Percentiles rank a stretch among this genome's conserved stretches.
These are phyloP conservation scores for Sphaerophoria rueppellii DNA, from an alignment of 2,888 invertebrate genomes.

Conservation along the genomic window DNA sequence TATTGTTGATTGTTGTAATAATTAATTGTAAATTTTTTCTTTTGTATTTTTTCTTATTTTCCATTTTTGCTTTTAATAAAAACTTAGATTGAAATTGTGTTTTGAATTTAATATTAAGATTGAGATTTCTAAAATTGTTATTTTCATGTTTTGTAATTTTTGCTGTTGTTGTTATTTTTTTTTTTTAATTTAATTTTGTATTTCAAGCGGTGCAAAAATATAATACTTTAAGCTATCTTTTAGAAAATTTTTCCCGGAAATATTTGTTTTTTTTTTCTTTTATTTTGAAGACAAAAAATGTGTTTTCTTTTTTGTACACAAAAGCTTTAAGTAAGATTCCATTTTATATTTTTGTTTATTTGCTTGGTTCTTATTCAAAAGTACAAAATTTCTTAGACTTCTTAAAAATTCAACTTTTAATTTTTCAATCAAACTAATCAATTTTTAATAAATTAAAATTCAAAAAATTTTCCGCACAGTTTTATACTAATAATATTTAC, in stretches of 20 bases:
- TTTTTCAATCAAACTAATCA: neutral
- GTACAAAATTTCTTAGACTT: slow-evolving; percentile 61
- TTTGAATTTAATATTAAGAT: slow-evolving; percentile 33
- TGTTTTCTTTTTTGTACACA: slow-evolving; percentile 45
- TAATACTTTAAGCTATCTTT: slow-evolving; percentile 60
- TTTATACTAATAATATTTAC: slow-evolving; percentile 34
- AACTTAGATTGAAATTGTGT: slow-evolving; percentile 54
- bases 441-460: slow-evolving; percentile 12
- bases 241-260: slow-evolving; percentile 46
- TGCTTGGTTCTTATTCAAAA: slow-evolving; percentile 38
- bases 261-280: slow-evolving; percentile 23
- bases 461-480: slow-evolving; percentile 46
- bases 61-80: slow-evolving; percentile 28
- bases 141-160: slow-evolving; percentile 16
- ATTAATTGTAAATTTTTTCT: slow-evolving; percentile 35
- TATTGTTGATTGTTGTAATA: slow-evolving; percentile 65
- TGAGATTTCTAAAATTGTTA: slow-evolving; percentile 47
- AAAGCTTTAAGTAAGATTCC: slow-evolving; percentile 56
- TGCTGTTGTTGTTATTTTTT: neutral
- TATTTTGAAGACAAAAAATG: slow-evolving; percentile 28
- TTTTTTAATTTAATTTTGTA: slow-evolving; percentile 1
- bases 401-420: neutral
- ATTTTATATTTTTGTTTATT: neutral
- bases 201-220: slow-evolving; percentile 71
- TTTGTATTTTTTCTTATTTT: slow-evolving; percentile 8